A percentile compares a stretch with the other conserved stretches of the same genome.
Evolutionary conservation across 2,113 vertebrate species (phyloP).

Genomic region (Vulpes ferrilata): DNA sequence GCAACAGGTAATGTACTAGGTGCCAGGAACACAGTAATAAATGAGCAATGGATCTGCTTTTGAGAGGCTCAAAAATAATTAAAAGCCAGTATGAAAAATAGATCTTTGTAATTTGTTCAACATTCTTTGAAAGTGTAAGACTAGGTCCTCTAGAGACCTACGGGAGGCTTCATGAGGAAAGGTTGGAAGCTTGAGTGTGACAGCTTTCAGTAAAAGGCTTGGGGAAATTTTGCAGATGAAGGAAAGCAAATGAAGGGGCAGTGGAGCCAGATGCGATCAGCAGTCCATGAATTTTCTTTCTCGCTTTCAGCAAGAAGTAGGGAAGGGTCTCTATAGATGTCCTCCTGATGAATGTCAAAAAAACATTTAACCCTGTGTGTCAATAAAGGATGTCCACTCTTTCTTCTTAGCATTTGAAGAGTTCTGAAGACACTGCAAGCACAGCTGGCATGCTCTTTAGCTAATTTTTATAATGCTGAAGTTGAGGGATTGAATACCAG

Average conservation of each 20-base stretch:
- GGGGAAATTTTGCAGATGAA: not conserved
- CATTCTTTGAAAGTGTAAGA: not conserved
- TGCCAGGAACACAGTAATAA: conserved; percentile 61
- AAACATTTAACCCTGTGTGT: not conserved
- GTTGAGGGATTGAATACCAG: too few species aligned
- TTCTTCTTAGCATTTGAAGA: not conserved
- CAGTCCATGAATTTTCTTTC: not conserved
- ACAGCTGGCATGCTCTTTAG: not conserved
- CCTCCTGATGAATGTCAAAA: not conserved
- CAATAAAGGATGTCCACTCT: not conserved
- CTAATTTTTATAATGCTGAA: not conserved
- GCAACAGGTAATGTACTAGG: conserved; percentile 39
- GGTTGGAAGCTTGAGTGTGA: not conserved
- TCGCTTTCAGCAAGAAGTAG: too few species aligned
- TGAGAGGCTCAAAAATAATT: conserved; percentile 56
- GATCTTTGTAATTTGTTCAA: not conserved
- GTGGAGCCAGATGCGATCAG: not conserved
- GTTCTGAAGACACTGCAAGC: not conserved
- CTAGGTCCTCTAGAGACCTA: not conserved
- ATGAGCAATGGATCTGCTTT: conserved; percentile 41
- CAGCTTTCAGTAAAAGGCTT: not conserved
- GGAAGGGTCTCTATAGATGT: not conserved
- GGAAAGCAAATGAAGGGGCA: not conserved
- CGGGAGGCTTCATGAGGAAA: not conserved
- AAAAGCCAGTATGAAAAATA: conserved; percentile 56